A percentile compares a stretch with the other conserved stretches of the same genome.
Conservation (phyloP, 2,113 vertebrate genomes). For the Polypterus senegalus region DNA sequence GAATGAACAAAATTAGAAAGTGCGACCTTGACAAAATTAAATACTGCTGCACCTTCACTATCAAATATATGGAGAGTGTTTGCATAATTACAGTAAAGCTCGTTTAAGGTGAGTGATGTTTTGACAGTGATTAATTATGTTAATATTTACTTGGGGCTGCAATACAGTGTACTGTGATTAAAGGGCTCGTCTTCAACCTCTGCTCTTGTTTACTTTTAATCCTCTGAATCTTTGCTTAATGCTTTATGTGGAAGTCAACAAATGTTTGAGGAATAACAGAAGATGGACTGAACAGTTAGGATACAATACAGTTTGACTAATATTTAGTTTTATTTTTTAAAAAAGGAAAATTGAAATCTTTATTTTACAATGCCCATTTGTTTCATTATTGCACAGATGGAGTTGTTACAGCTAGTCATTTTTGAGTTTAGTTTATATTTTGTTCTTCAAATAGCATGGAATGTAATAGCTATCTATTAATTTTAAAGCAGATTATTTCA, state of each 20-base stretch:
- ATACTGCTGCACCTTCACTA: conserved; percentile 13
- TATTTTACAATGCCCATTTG: no score
- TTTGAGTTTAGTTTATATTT: no score
- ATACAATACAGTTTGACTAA: no score
- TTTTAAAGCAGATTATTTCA: no score
- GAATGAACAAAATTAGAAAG: conserved; percentile 25
- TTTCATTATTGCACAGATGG: no score
- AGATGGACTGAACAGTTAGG: no score
- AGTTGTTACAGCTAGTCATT: no score
- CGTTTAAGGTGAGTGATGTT: conserved; percentile 35
- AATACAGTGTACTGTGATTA: conserved; percentile 33
- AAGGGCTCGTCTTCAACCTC: conserved; percentile 37
- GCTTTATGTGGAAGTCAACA: conserved; percentile 19
- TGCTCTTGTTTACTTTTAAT: conserved; percentile 38
- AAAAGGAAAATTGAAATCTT: no score
- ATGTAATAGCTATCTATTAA: no score
- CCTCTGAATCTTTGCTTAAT: conserved; percentile 40
- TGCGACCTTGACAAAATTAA: conserved; percentile 40
- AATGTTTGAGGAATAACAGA: no score
- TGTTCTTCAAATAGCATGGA: no score
- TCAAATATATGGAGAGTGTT: conserved; percentile 13
- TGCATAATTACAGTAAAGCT: conserved; percentile 33
- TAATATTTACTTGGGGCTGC: conserved; percentile 50
- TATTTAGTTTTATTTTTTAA: no score
- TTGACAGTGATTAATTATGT: conserved; percentile 51